A percentile compares a stretch with the other conserved stretches of the same genome.
Conservation (phyloP, 2,113 vertebrate genomes). For the Chaenocephalus aceratus region DNA sequence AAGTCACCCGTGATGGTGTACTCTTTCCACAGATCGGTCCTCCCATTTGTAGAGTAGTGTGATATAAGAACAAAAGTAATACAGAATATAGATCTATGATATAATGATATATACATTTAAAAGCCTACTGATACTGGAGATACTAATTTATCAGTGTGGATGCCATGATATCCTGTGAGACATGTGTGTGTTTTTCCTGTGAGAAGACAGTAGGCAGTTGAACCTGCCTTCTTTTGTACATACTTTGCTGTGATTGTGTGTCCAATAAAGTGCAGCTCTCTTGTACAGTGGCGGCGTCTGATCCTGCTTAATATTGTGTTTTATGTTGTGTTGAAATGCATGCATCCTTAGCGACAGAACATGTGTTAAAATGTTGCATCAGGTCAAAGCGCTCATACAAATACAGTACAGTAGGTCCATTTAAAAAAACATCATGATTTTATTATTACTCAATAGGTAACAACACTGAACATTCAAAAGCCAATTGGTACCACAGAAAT, state of each 20-base stretch:
- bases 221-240: conserved; percentile 85
- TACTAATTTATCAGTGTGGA: conserved; percentile 86
- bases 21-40: conserved; percentile 77
- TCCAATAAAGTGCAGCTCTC: conserved; percentile 89
- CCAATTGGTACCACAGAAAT: neutral
- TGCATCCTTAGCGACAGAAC: neutral
- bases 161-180: conserved; percentile 90
- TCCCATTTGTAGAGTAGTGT: conserved; percentile 86
- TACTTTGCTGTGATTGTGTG: conserved; percentile 88
- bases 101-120: conserved; percentile 82
- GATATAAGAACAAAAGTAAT: conserved; percentile 84
- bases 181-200: conserved; percentile 85
- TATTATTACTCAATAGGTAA: neutral
- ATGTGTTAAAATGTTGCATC: neutral
- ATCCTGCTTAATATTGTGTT: conserved; percentile 28
- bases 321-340: neutral
- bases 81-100: conserved; percentile 83
- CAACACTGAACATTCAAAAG: conserved; percentile 1
- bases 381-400: neutral
- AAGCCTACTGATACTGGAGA: conserved; percentile 80
- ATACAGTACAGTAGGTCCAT: conserved; percentile 8
- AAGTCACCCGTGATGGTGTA: conserved; percentile 62
- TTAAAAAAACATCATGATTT: conserved; percentile 27
- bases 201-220: conserved; percentile 81
- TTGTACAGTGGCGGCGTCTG: conserved; percentile 84